These are phyloP conservation scores for Pomatorhinus ruficollis DNA, from an alignment of 2,113 vertebrate genomes.

Conservation along the genomic window DNA sequence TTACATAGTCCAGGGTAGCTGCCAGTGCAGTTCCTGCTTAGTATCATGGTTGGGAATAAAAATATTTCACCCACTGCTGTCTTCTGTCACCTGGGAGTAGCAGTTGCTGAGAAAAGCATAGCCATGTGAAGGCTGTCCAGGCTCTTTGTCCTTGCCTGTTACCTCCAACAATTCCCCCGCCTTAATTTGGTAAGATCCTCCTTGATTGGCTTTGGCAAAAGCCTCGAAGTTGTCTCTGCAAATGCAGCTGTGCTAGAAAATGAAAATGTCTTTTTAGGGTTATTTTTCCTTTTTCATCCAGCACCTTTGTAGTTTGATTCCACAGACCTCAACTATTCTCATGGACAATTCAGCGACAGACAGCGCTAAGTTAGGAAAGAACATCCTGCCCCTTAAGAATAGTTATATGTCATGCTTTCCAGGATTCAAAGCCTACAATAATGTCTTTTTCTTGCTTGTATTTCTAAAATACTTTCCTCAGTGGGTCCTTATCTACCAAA, in stretches of 20 bases:
- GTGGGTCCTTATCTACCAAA: not conserved
- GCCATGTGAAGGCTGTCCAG: not conserved
- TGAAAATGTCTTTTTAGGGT: not conserved
- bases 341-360: not conserved
- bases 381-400: not conserved
- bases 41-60: not conserved
- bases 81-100: not conserved
- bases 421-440: not conserved
- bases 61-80: not conserved
- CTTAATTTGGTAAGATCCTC: not conserved
- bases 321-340: not conserved
- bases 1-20: not conserved
- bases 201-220: rapidly evolving
- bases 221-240: not conserved
- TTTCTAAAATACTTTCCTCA: not conserved
- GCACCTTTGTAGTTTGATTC: not conserved
- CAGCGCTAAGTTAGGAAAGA: not conserved
- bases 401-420: not conserved
- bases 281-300: not conserved
- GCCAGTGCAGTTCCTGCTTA: not conserved
- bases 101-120: not conserved
- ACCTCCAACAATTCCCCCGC: not conserved
- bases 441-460: not conserved
- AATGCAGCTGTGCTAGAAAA: not conserved
- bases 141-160: not conserved